These are phyloP conservation scores for Cheilosia variabilis DNA, from an alignment of 2,888 invertebrate genomes.

Conservation along the genomic window DNA sequence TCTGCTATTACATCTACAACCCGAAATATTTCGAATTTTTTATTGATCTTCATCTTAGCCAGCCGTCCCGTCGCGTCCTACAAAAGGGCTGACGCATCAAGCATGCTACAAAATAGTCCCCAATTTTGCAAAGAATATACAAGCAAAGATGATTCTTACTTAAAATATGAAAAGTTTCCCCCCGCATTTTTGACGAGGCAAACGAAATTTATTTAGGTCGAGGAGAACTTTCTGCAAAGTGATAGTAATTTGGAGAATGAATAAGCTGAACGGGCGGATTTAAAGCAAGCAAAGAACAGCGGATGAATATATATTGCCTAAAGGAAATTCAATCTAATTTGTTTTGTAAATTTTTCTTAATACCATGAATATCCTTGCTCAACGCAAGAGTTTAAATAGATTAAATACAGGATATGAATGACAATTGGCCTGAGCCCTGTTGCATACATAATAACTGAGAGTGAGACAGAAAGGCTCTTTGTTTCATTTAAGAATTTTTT, in stretches of 20 bases:
- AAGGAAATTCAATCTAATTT: no score
- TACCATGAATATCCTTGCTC: no score
- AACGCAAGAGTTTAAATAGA: no score
- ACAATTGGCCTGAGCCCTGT: no score
- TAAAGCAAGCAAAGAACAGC: no score
- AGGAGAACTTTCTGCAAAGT: no score
- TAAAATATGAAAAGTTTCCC: conserved; percentile 45
- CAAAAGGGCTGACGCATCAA: conserved; percentile 2
- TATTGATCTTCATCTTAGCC: conserved; percentile 54
- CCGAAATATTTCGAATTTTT: conserved; percentile 48
- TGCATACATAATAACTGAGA: no score
- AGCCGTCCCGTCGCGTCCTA: not conserved
- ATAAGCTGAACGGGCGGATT: not conserved
- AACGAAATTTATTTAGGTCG: conserved; percentile 8
- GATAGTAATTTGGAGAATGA: not conserved
- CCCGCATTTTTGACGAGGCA: conserved; percentile 4
- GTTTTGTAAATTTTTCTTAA: no score
- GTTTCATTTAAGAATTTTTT: no score
- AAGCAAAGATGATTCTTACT: conserved; percentile 33
- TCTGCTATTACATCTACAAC: conserved; percentile 32
- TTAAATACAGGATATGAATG: no score
- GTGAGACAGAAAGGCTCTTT: no score
- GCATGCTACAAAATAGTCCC: conserved; percentile 26
- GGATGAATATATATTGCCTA: no score
- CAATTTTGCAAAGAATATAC: conserved; percentile 44